phyloP scores from a whole-genome alignment of 1,140 invertebrate genomes.

The Drosophila guanche region DNA sequence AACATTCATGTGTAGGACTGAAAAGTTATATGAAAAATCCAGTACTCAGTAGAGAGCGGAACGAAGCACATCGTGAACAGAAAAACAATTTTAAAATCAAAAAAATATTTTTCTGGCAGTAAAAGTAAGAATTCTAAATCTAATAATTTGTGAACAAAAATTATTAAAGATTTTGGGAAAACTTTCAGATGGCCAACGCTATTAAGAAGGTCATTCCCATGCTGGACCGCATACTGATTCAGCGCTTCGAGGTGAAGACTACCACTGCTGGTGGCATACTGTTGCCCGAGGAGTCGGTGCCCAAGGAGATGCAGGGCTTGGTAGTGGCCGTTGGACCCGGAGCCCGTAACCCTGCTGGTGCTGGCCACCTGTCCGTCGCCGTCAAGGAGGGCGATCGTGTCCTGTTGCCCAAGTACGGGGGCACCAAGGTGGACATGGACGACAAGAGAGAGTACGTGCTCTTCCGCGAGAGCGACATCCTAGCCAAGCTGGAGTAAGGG shows the following conservation, averaged over 20 bases:
- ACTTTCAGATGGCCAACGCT: conserved; percentile 74
- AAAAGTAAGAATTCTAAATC: too few species aligned
- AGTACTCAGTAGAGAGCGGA: conserved; percentile 8
- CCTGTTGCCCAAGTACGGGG: conserved; percentile 98
- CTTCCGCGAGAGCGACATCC: conserved; percentile 97
- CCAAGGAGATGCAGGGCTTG: conserved; percentile 96
- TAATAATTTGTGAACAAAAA: too few species aligned
- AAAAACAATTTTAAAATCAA: neutral
- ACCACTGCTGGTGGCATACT: conserved; percentile 99
- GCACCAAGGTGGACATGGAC: conserved; percentile 93
- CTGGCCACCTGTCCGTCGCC: conserved; percentile 90
- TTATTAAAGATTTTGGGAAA: too few species aligned
- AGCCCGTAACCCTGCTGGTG: conserved; percentile 92
- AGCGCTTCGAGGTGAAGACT: conserved; percentile 95
- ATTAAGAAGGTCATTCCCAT: conserved; percentile 94
- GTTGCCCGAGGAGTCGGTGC: conserved; percentile 97
- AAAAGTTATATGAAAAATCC: neutral
- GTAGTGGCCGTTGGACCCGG: conserved; percentile 98
- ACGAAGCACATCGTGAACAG: conserved; percentile 1
- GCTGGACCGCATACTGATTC: conserved; percentile 97
- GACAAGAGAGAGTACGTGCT: conserved; percentile 95
- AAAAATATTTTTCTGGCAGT: neutral
- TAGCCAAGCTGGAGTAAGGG: conserved; percentile 92
- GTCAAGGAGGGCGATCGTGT: conserved; percentile 97
- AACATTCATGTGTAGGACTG: too few species aligned